Percentiles rank a stretch among this genome's conserved stretches.
Conservation (phyloP, 1,140 invertebrate species). For the Nasonia giraulti region DNA sequence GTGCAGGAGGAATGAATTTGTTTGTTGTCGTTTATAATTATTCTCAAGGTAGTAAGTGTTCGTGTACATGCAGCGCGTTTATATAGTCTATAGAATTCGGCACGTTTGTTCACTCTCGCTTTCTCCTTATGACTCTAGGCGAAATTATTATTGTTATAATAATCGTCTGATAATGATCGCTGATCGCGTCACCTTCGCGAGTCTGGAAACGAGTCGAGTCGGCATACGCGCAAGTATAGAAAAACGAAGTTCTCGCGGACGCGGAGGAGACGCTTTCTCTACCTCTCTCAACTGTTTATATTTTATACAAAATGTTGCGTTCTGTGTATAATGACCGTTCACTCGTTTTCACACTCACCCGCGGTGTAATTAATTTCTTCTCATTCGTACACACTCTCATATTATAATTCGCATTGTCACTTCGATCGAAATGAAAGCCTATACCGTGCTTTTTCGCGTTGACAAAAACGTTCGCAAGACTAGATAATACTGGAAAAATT, state of each 20-base stretch:
- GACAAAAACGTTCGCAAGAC: constrained; percentile 72
- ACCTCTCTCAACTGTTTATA: neutral
- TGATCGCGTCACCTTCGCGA: neutral
- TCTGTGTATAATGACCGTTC: neutral
- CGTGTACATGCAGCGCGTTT: neutral
- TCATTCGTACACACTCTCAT: constrained; percentile 1
- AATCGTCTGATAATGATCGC: neutral
- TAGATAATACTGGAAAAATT: constrained; percentile 74
- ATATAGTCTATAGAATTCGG: neutral
- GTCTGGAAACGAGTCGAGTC: neutral
- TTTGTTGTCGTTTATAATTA: constrained; percentile 5
- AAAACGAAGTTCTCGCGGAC: neutral
- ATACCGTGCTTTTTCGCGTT: constrained; percentile 58
- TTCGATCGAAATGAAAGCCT: constrained; percentile 52
- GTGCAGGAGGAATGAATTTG: constrained; percentile 49
- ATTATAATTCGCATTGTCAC: constrained; percentile 49
- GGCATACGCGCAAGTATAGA: neutral
- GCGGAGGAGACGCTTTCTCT: constrained; percentile 14
- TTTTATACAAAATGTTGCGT: neutral
- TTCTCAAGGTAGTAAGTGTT: neutral
- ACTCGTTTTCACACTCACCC: neutral
- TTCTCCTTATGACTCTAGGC: neutral
- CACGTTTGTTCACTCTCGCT: neutral
- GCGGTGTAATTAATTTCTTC: neutral
- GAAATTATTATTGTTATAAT: neutral